These are phyloP conservation scores for Cyclophora albipunctata DNA, from an alignment of 2,888 invertebrate species.

Conservation along the genomic window DNA sequence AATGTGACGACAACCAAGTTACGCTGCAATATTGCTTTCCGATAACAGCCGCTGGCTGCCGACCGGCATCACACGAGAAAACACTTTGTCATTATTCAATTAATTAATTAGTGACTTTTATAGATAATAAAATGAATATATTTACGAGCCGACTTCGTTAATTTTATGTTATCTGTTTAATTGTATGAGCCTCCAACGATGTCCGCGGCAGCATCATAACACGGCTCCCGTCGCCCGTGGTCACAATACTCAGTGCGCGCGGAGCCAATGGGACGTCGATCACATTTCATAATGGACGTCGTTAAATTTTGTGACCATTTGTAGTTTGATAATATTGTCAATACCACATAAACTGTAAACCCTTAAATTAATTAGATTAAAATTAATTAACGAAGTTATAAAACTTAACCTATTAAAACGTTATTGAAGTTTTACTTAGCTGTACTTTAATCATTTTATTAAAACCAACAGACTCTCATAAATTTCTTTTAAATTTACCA, in stretches of 20 bases:
- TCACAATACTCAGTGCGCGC: constrained; percentile 17
- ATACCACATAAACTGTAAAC: no score
- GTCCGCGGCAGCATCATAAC: constrained; percentile 29
- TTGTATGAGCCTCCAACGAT: constrained; percentile 50
- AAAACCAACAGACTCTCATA: no score
- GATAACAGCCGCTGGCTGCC: constrained; percentile 29
- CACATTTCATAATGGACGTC: constrained; percentile 24
- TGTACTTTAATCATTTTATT: no score
- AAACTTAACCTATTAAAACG: background rate
- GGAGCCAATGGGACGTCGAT: constrained; percentile 28
- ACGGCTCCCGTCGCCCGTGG: constrained; percentile 24
- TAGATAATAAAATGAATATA: constrained; percentile 66
- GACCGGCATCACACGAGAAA: constrained; percentile 40
- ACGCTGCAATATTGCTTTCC: constrained; percentile 41
- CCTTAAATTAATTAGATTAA: constrained; percentile 4
- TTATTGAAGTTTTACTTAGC: no score
- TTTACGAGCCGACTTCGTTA: constrained; percentile 67
- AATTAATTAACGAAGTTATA: background rate
- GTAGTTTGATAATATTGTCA: no score
- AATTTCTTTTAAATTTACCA: no score
- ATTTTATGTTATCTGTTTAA: constrained; percentile 68
- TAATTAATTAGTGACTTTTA: constrained; percentile 73
- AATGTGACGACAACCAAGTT: constrained; percentile 47
- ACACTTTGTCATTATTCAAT: constrained; percentile 68
- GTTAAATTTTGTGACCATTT: constrained; percentile 19